phyloP scores from a whole-genome alignment of 2,797 vertebrate species.

The Tragopan temminckii region DNA sequence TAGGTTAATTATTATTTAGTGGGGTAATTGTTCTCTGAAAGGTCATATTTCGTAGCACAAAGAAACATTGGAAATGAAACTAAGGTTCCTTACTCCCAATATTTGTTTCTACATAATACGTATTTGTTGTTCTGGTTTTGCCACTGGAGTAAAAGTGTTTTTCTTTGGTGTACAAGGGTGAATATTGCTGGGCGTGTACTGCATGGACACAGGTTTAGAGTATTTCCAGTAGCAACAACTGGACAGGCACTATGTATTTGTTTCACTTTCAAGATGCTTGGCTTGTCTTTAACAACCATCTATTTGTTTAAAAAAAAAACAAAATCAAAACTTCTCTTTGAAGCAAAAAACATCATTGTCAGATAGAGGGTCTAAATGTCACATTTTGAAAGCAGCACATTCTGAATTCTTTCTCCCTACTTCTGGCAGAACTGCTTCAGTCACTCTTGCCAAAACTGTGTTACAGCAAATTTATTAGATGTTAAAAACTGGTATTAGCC shows the following conservation, averaged over 20 bases:
- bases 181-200: background rate
- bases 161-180: background rate
- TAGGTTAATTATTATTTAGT: conserved; percentile 51
- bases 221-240: background rate
- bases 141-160: background rate
- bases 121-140: conserved; percentile 15
- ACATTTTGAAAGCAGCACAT: background rate
- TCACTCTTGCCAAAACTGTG: background rate
- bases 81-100: background rate
- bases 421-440: background rate
- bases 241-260: background rate
- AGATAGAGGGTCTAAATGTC: background rate
- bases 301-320: background rate
- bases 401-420: background rate
- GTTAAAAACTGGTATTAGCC: background rate
- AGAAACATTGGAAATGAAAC: conserved; percentile 1
- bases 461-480: background rate
- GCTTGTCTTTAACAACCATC: background rate
- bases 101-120: background rate
- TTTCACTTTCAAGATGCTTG: background rate
- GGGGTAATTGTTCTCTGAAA: background rate
- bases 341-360: background rate
- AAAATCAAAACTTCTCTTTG: background rate
- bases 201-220: background rate
- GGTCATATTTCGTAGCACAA: background rate